Percentiles rank a stretch among this genome's conserved stretches.
phyloP scores from a whole-genome alignment of 2,888 invertebrate species.

The Oxytorus armatus region DNA sequence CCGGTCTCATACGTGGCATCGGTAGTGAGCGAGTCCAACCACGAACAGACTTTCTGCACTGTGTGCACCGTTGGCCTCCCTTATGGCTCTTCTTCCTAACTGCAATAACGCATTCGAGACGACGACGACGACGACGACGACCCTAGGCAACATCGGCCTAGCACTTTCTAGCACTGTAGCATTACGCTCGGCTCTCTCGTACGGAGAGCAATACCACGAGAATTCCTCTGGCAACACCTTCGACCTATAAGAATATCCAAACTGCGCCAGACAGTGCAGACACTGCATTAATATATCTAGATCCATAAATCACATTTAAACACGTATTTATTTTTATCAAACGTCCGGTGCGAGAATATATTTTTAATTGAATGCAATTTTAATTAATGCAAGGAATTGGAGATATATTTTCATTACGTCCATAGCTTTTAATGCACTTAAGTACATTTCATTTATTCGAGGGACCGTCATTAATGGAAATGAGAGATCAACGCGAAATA shows the following conservation, averaged over 20 bases:
- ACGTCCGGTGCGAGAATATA: conserved; percentile 3
- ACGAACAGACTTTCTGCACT: conserved; percentile 7
- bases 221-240: conserved; percentile 66
- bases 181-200: conserved; percentile 17
- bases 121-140: conserved; percentile 46
- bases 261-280: conserved; percentile 52
- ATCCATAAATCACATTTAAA: conserved; percentile 33
- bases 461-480: too few species aligned
- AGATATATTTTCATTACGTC: too few species aligned
- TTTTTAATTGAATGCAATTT: conserved; percentile 2
- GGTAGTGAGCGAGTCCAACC: conserved; percentile 37
- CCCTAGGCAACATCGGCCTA: not conserved
- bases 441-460: too few species aligned
- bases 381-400: too few species aligned
- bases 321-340: conserved; percentile 12
- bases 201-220: conserved; percentile 43
- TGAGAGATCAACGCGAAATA: too few species aligned
- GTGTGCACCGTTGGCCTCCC: conserved; percentile 40
- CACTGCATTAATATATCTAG: conserved; percentile 37
- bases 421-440: too few species aligned
- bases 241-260: conserved; percentile 54
- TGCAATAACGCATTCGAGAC: conserved; percentile 65
- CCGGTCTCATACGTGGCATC: conserved; percentile 53
- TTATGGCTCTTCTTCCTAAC: conserved; percentile 60
- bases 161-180: conserved; percentile 1